Evolutionary conservation across 2,113 vertebrate species (phyloP), one percentile per base, ranked within the genome.

Genomic region (Paedocypris sp.): DNA sequence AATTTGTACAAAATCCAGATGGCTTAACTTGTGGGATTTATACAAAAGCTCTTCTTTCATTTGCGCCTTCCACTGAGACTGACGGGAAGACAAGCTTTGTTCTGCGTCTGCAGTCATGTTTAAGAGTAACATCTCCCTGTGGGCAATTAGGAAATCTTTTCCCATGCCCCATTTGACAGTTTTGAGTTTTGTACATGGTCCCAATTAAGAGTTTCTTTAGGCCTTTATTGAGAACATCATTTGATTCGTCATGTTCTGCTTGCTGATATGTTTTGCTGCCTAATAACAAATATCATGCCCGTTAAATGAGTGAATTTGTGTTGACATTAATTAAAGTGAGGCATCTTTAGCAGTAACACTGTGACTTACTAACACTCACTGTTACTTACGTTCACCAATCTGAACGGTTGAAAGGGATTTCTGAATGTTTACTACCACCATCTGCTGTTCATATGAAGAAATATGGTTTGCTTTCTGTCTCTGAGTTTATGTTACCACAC

Each of bases 401-500:
- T 43, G 28, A n/a, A n/a, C 1, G 26, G 23, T 32, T 26, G 39
- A 46, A 39, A 35, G 36, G 10, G 38, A 70, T 75, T 67, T 76
- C 69, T 62, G 43, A 80, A 81, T 82, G 82, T 82, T 82, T 77
- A 76, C 80, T 84, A 82, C 82, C 70, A 80, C 83, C 85, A 87
- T 85, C 85, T 87, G 73, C 85, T 85, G 85, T 85, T 85, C 80
- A 79, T 59, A 69, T 6, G 57, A 48, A 79, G 83, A 74, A 83
- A 64, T 66, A 66, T 61, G 26, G 50, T 47, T 68, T 49, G 26
- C 12, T 19, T 45, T 22, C 38, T 2, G 2, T 51, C 26, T 32
- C 18, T 28, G 22, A 22, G 42, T 22, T 7, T 25, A 29, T 50
- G 28, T 35, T 25, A 42, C 29, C 10, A 15, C 1, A 19, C 28